Conservation (phyloP, 2,888 invertebrate genomes). For the Eupeodes luniger region DNA sequence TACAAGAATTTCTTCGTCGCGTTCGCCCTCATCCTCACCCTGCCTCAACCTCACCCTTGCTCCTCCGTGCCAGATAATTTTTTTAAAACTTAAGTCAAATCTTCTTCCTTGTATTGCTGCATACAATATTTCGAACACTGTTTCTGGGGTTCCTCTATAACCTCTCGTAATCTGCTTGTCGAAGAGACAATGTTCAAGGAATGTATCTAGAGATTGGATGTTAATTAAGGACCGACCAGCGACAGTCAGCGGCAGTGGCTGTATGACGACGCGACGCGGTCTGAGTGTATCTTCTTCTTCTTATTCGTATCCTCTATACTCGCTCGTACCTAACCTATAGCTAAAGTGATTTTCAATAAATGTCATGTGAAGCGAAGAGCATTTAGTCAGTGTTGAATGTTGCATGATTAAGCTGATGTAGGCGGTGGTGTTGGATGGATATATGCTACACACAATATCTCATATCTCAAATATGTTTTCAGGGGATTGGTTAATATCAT, state of each 20-base stretch:
- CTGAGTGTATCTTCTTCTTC: background rate
- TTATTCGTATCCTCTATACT: no score
- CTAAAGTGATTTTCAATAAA: conserved; percentile 76
- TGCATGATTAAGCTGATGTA: conserved; percentile 71
- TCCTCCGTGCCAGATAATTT: conserved; percentile 15
- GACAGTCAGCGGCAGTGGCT: background rate
- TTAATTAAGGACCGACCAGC: conserved; percentile 64
- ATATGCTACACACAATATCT: background rate
- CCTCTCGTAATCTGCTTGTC: conserved; percentile 68
- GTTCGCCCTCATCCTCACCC: background rate
- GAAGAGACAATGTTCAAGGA: conserved; percentile 71
- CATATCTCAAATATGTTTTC: conserved; percentile 18
- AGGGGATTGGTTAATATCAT: conserved; percentile 48
- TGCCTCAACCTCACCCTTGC: background rate
- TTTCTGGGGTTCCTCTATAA: conserved; percentile 35
- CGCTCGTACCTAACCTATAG: background rate
- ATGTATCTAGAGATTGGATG: conserved; percentile 67
- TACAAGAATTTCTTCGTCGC: conserved; percentile 77
- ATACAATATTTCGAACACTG: conserved; percentile 21
- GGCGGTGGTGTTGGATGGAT: conserved; percentile 55
- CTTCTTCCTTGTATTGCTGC: conserved; percentile 24
- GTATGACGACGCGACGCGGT: background rate
- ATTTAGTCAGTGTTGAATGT: conserved; percentile 65
- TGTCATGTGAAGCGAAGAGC: conserved; percentile 67
- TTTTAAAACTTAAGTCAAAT: conserved; percentile 28